Evolutionary conservation across 2,888 invertebrate genomes (phyloP), one percentile per base, ranked within the genome.

Genomic region (Hyposoter dolosus): DNA sequence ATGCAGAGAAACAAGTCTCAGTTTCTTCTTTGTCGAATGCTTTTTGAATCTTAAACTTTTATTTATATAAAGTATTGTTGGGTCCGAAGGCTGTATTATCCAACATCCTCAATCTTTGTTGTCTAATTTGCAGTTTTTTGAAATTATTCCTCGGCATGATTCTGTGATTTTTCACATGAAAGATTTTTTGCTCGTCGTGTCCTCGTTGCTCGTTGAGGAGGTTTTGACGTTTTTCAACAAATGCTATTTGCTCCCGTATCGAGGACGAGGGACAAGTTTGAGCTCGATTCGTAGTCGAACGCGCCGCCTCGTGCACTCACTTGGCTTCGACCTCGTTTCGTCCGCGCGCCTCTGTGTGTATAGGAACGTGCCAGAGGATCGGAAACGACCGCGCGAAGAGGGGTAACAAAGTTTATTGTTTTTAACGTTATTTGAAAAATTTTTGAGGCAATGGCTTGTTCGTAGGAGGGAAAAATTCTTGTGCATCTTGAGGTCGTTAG

Each of bases 291-390:
- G 84, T 68, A 45, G 72, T 84, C 84, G 53, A 4, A 82, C 76
- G 71, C 43, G 45, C 23, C 53, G 77, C 69, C 23, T 47, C 60
- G 80, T 83, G 85, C 85, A 83, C 72, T 86, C 80, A 32, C 80
- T 83, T 86, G 85, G 85, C 83, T 86, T 86, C 85, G 83, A 86
- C 83, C 85, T 86, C 85, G 85, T 83, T 86, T 83, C 63, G 74
- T 45, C n/a, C 76, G 63, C 35, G 7, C 17, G 9, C 50, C 17
- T n/a, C 43, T 40, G n/a, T 43, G 4, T 32, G 45, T 32, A 47
- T 28, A 40, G 12, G n/a, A 53, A 53, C 66, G 40, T 12, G 72
- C 19, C 35, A 32, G 72, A 56, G 72, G 40, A 74, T 35, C 7
- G 3, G 17, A 56, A 35, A 53, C n/a, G n/a, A 5, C 1, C 32